Evolutionary conservation across 2,888 invertebrate genomes (phyloP).

Genomic region (Sminthurinus aureus): DNA sequence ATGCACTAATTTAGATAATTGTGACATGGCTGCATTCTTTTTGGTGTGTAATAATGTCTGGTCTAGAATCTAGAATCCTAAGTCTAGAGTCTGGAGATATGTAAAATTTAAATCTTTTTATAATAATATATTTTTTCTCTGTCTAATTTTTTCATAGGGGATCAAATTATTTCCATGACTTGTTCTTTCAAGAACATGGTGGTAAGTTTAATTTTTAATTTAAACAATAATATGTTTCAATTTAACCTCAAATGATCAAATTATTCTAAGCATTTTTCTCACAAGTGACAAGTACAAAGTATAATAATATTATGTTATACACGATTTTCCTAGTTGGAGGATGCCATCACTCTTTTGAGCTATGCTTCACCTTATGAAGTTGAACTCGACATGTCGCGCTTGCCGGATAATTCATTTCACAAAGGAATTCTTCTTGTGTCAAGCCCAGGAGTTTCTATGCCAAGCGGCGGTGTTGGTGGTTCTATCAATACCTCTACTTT

Average conservation of each 20-base stretch:
- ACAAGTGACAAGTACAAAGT: too few relatives aligned
- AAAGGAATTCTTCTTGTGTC: slow-evolving; percentile 62
- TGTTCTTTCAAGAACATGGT: slow-evolving; percentile 89
- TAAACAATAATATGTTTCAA: too few relatives aligned
- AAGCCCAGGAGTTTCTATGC: slow-evolving; percentile 54
- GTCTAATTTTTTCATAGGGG: slow-evolving; percentile 70
- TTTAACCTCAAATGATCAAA: too few relatives aligned
- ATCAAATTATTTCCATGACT: slow-evolving; percentile 84
- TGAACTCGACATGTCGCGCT: slow-evolving; percentile 76
- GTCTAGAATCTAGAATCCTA: background rate
- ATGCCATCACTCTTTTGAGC: slow-evolving; percentile 86
- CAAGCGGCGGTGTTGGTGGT: slow-evolving; percentile 40
- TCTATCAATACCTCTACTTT: slow-evolving; percentile 59
- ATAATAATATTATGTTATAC: too few relatives aligned
- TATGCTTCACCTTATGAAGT: slow-evolving; percentile 92
- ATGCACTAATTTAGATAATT: background rate
- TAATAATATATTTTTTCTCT: slow-evolving; percentile 16
- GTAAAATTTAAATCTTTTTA: background rate
- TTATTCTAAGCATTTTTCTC: too few relatives aligned
- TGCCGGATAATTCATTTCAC: slow-evolving; percentile 64
- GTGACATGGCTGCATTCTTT: background rate
- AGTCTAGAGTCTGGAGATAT: background rate
- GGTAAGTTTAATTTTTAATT: background rate
- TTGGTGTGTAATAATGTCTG: background rate
- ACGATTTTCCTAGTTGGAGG: slow-evolving; percentile 71